Evolutionary conservation across 2,888 invertebrate species (phyloP), one percentile per base, ranked within the genome.

Genomic region (Amiota mariae): DNA sequence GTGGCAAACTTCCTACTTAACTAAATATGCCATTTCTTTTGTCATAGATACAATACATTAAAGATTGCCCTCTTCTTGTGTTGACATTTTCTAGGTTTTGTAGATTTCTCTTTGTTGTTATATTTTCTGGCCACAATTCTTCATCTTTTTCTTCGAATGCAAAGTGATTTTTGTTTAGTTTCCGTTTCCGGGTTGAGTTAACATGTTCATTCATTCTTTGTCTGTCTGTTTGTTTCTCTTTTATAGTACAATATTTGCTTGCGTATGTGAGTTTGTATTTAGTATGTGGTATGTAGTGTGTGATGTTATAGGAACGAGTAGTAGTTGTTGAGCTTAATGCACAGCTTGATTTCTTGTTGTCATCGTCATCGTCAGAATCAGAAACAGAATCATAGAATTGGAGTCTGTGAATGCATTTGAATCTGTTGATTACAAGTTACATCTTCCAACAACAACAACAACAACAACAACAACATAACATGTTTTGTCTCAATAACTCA

Each of bases 11-110:
- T 59, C 20, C 15, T 15, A 59, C 8, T 15, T 20, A 59, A 15
- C 24, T 59, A 12, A 59, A 59, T 20, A 59, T 63, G 12, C 54
- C 54, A 8, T 54, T 54, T 12, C 54, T 8, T 12, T 54, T 54
- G 6, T 54, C 3, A 12, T 54, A n/a, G 54, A 36, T 36, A 6
- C 36, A 36, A 36, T 36, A 6, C 36, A 36, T 36, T 36, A 36
- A 36, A 36, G 36, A 36, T 36, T 72, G 80, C 79, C 81, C 82
- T 77, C 74, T 81, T 81, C 80, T 36, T 36, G 36, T 36, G 36
- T 36, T 36, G 36, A 73, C 76, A 54, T 47, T 46, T 48, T 63
- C 70, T 47, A 80, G 75, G 76, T 76, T 75, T 75, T 70, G 13
- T 13, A 47, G 2, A 24, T 68, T 56, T 18, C 13, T 11, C 48